A percentile compares a stretch with the other conserved stretches of the same genome.
Conservation (phyloP, 2,888 invertebrate species). For the Leuctra nigra region DNA sequence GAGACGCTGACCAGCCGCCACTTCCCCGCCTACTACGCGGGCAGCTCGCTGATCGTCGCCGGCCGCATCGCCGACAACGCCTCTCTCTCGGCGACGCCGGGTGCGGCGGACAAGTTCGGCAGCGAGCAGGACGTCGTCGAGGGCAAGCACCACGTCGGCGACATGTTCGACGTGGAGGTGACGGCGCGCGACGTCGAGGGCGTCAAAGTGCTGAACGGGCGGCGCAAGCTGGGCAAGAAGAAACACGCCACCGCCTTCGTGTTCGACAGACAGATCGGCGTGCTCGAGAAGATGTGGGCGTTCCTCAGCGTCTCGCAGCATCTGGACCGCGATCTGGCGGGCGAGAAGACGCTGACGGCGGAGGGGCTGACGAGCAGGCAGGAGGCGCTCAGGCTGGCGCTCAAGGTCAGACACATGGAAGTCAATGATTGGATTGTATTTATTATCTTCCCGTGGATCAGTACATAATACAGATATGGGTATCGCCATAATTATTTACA, state of each 20-base stretch:
- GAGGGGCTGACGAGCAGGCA: slow-evolving; percentile 37
- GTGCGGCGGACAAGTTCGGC: background rate
- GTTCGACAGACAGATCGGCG: slow-evolving; percentile 15
- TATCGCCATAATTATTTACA: too few relatives aligned
- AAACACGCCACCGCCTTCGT: slow-evolving; percentile 4
- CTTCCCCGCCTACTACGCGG: slow-evolving; percentile 54
- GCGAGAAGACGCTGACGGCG: background rate
- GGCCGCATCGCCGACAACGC: slow-evolving; percentile 40
- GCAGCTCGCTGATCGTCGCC: slow-evolving; percentile 56
- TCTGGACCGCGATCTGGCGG: slow-evolving; percentile 39
- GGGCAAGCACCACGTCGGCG: background rate
- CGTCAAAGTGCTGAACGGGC: background rate
- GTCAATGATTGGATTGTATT: too few relatives aligned
- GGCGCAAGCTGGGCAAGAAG: background rate
- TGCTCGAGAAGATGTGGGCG: slow-evolving; percentile 54
- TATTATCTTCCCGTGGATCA: too few relatives aligned
- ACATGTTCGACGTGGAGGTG: background rate
- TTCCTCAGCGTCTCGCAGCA: slow-evolving; percentile 59
- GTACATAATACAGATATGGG: too few relatives aligned
- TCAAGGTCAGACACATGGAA: slow-evolving; percentile 45
- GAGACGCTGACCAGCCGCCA: slow-evolving; percentile 47
- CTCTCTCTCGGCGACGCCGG: background rate
- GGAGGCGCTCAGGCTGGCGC: slow-evolving; percentile 49
- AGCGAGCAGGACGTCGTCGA: background rate
- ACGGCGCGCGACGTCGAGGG: background rate